phyloP scores from a whole-genome alignment of 2,113 vertebrate genomes.

The Pseudopodoces humilis region DNA sequence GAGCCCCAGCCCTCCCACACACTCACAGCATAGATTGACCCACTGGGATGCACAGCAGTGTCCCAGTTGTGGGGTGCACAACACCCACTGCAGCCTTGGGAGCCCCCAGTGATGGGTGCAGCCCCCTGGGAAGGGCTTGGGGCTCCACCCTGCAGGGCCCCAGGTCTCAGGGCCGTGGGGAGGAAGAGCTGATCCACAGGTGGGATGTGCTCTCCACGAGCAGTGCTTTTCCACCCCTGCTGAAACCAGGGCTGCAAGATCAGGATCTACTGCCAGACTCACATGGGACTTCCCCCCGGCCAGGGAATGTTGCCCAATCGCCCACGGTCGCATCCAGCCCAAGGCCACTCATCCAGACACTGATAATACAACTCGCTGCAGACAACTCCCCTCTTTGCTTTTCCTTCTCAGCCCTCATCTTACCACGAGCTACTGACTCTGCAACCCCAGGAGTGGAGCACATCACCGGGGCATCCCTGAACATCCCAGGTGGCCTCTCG shows the following conservation, averaged over 20 bases:
- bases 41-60: neutral
- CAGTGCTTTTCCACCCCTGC: accelerated
- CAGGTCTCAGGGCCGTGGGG: accelerated
- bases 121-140: neutral
- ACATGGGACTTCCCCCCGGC: accelerated
- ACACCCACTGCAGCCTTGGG: neutral
- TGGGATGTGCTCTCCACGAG: accelerated
- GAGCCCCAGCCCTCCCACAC: neutral
- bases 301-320: neutral
- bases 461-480: accelerated
- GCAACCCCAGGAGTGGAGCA: accelerated
- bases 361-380: neutral
- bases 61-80: neutral
- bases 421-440: neutral
- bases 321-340: neutral
- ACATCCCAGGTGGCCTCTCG: accelerated
- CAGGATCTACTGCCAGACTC: neutral
- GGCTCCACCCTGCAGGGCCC: neutral
- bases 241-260: neutral
- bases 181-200: neutral
- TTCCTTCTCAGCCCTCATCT: neutral
- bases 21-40: neutral
- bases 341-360: too few relatives aligned
- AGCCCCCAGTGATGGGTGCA: neutral
- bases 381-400: neutral